Conservation (phyloP, 2,888 invertebrate genomes). For the Notodonta dromedarius region DNA sequence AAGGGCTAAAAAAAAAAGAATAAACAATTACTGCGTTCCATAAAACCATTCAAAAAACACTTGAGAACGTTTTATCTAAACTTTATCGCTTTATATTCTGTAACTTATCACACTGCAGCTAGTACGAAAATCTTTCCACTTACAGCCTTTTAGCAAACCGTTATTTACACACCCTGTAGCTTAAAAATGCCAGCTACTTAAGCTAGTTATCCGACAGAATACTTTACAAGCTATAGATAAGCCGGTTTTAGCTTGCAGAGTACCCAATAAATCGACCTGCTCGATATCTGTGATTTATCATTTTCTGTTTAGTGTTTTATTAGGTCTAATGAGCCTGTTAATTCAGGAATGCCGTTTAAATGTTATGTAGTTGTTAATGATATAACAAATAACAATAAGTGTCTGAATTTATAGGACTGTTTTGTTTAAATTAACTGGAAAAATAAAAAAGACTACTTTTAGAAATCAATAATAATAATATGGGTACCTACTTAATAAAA, state of each 20-base stretch:
- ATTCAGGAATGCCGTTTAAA: conserved; percentile 5
- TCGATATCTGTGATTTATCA: conserved; percentile 40
- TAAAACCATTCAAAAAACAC: too few species aligned
- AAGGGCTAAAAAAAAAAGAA: too few species aligned
- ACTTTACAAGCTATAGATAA: conserved; percentile 37
- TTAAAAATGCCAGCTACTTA: conserved; percentile 33
- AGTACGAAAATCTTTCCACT: too few species aligned
- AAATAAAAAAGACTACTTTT: too few species aligned
- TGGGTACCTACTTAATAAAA: too few species aligned
- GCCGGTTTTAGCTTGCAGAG: conserved; percentile 26
- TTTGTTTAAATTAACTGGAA: too few species aligned
- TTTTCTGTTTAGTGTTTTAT: conserved; percentile 36
- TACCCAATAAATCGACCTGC: conserved; percentile 29
- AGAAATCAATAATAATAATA: too few species aligned
- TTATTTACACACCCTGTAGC: neutral
- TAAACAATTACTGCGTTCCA: too few species aligned
- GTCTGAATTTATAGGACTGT: neutral
- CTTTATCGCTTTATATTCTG: too few species aligned
- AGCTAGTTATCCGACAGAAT: conserved; percentile 29
- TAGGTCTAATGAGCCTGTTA: conserved; percentile 34
- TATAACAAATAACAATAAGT: neutral
- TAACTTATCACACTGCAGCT: too few species aligned
- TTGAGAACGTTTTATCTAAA: too few species aligned
- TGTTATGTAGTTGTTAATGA: neutral
- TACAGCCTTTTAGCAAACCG: neutral